These are phyloP conservation scores for Haplotaxodon microlepis DNA, from an alignment of 2,113 vertebrate genomes.

Conservation along the genomic window DNA sequence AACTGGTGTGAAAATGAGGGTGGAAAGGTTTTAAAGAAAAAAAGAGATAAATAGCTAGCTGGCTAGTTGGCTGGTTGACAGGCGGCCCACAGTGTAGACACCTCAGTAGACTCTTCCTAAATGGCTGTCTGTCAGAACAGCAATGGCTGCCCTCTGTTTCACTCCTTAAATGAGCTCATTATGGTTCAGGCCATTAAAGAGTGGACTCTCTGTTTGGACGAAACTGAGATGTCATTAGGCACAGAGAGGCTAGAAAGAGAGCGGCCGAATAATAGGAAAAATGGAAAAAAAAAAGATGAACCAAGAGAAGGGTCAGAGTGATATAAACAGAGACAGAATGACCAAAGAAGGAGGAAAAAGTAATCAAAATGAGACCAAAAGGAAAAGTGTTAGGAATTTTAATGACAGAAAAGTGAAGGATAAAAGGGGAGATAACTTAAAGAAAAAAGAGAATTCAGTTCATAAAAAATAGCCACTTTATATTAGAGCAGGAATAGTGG, in stretches of 20 bases:
- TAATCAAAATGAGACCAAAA: not conserved
- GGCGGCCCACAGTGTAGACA: not conserved
- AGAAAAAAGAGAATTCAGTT: not conserved
- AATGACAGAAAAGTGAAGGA: not conserved
- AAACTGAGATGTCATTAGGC: slow-evolving; percentile 27
- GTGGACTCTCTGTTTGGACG: slow-evolving; percentile 14
- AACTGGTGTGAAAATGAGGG: not conserved
- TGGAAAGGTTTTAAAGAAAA: not conserved
- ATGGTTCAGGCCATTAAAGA: slow-evolving; percentile 12
- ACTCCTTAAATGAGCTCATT: slow-evolving; percentile 47
- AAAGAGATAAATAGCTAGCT: not conserved
- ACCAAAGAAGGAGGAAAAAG: not conserved
- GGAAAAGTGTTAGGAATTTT: not conserved
- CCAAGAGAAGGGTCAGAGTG: not conserved
- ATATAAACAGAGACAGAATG: not conserved
- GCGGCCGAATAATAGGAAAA: not conserved
- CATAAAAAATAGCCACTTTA: not conserved
- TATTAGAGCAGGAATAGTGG: not conserved
- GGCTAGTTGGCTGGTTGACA: slow-evolving; percentile 5
- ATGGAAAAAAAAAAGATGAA: not conserved
- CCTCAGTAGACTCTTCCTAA: slow-evolving; percentile 28
- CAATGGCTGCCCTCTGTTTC: slow-evolving; percentile 3
- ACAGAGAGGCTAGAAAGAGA: not conserved
- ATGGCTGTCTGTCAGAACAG: slow-evolving; percentile 30
- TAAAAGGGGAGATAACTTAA: not conserved